Evolutionary conservation across 1,140 invertebrate species (phyloP).

Genomic region (Polypedilum vanderplanki): DNA sequence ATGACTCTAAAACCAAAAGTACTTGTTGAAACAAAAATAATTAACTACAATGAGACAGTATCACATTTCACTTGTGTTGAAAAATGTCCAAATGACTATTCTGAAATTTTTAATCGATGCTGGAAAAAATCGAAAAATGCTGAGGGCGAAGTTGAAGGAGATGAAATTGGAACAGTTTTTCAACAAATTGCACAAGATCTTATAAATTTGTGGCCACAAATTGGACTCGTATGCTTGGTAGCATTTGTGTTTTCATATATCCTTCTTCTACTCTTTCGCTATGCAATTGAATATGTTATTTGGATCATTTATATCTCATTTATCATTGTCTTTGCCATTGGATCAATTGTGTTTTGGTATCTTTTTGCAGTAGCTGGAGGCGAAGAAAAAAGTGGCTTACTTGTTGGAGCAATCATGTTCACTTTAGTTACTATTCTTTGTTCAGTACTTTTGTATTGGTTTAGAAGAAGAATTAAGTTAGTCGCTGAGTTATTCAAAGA

Average conservation of each 20-base stretch:
- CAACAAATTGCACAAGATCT: neutral
- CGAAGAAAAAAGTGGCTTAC: conserved; percentile 40
- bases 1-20: neutral
- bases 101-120: neutral
- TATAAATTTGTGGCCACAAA: neutral
- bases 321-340: conserved; percentile 51
- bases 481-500: conserved; percentile 67
- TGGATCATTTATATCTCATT: conserved; percentile 59
- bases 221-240: neutral
- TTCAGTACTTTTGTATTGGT: conserved; percentile 58
- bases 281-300: conserved; percentile 57
- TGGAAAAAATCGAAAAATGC: neutral
- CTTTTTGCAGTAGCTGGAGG: conserved; percentile 31
- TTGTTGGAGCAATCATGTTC: conserved; percentile 53
- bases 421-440: conserved; percentile 57
- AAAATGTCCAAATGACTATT: neutral
- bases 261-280: conserved; percentile 55
- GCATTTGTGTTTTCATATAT: conserved; percentile 47
- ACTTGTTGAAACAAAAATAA: neutral
- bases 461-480: conserved; percentile 63
- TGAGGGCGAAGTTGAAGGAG: neutral
- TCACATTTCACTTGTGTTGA: neutral
- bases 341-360: conserved; percentile 62
- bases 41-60: neutral
- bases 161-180: neutral